These are phyloP conservation scores for Bubo blakistoni DNA, from an alignment of 2,113 vertebrate species.

Conservation along the genomic window DNA sequence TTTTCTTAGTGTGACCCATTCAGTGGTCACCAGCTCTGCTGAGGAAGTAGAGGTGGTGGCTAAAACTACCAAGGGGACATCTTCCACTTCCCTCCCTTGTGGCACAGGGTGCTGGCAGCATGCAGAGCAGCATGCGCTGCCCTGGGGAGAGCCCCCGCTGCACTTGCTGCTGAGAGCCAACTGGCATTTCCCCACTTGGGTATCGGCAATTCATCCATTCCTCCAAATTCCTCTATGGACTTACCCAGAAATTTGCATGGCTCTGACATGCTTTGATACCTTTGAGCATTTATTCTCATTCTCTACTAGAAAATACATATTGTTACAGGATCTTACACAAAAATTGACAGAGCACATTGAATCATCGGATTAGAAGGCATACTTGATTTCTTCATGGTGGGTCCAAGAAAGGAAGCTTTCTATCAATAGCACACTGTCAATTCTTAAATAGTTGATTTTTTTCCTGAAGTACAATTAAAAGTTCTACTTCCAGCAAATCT, in stretches of 20 bases:
- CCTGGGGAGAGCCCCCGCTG: background rate
- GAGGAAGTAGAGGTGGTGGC: background rate
- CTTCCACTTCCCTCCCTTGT: too few relatives aligned
- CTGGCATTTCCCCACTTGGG: background rate
- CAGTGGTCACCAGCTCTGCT: background rate
- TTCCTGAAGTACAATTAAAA: background rate
- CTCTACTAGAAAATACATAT: background rate
- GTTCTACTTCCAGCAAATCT: background rate
- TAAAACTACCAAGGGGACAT: accelerated
- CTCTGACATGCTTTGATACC: background rate
- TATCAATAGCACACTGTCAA: background rate
- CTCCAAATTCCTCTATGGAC: background rate
- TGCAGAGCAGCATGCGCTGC: accelerated
- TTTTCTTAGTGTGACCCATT: background rate
- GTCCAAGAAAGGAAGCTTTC: background rate
- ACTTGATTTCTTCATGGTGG: background rate
- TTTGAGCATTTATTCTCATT: background rate
- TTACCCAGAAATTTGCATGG: background rate
- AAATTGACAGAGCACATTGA: background rate
- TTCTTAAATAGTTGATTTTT: background rate
- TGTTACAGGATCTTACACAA: background rate
- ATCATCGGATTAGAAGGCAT: background rate
- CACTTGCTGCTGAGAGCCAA: accelerated
- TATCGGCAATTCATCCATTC: background rate
- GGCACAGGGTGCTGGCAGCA: background rate